Percentiles rank a stretch among this genome's conserved stretches.
These are phyloP conservation scores for Florisuga fusca DNA, from an alignment of 2,797 vertebrate species.

Conservation along the genomic window DNA sequence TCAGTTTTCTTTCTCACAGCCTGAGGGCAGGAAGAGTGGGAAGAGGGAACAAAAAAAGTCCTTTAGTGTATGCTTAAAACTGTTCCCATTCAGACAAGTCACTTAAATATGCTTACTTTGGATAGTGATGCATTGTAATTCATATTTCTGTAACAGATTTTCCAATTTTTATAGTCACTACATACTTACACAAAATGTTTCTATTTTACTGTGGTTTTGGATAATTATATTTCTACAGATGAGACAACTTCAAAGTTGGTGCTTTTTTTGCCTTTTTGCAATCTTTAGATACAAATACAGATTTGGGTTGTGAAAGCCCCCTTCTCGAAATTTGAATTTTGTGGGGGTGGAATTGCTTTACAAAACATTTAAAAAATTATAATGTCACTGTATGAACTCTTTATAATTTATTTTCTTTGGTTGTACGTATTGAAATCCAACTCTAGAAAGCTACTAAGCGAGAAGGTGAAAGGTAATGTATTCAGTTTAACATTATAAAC, in stretches of 20 bases:
- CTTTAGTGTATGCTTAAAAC: not conserved
- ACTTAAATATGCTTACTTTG: not conserved
- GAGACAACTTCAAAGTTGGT: not conserved
- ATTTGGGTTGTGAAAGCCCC: not conserved
- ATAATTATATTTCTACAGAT: not conserved
- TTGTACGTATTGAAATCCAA: not conserved
- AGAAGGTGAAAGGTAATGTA: not conserved
- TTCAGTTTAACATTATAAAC: not conserved
- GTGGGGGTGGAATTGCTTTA: not conserved
- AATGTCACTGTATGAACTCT: not conserved
- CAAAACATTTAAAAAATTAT: not conserved
- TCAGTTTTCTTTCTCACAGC: not conserved
- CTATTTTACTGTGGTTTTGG: not conserved
- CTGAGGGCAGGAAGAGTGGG: fast-evolving
- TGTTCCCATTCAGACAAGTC: not conserved
- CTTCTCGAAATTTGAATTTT: not conserved
- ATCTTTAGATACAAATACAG: not conserved
- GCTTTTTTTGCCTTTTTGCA: not conserved
- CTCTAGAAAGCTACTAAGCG: not conserved
- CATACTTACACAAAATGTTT: not conserved
- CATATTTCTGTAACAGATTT: not conserved
- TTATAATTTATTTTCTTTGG: not conserved
- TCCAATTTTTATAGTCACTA: not conserved
- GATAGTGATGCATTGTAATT: not conserved
- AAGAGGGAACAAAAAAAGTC: not conserved